These are phyloP conservation scores for Pristionchus arcanus DNA, from an alignment of 2,888 invertebrate genomes.

Conservation along the genomic window DNA sequence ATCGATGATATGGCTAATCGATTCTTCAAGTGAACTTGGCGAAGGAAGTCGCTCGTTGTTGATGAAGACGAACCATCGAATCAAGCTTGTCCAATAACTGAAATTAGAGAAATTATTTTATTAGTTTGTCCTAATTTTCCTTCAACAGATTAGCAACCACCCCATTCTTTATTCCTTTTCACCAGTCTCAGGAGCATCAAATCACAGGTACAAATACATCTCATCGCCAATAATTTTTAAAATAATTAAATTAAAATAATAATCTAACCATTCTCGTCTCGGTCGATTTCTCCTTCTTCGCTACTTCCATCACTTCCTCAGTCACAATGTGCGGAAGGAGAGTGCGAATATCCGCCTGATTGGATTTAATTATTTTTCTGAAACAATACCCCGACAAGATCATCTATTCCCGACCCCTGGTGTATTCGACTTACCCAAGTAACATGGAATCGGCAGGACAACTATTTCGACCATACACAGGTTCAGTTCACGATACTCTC, in stretches of 20 bases:
- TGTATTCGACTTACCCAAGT: background rate
- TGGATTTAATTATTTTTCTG: background rate
- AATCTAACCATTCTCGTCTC: conserved; percentile 28
- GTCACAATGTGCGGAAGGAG: conserved; percentile 37
- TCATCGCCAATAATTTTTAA: background rate
- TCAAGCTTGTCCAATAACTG: conserved; percentile 45
- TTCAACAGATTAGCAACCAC: background rate
- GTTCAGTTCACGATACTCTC: too few relatives aligned
- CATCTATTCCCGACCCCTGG: background rate
- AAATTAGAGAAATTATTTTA: background rate
- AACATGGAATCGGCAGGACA: background rate
- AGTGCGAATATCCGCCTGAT: conserved; percentile 16
- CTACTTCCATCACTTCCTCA: conserved; percentile 47
- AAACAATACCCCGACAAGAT: too few relatives aligned
- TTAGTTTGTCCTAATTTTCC: background rate
- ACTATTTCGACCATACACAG: background rate
- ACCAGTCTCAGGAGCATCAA: background rate
- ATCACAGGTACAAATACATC: background rate
- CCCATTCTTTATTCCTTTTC: background rate
- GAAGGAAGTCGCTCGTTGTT: conserved; percentile 33
- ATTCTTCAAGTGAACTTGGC: conserved; percentile 27
- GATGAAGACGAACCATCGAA: background rate
- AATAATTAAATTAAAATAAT: background rate
- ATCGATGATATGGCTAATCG: background rate
- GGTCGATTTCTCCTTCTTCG: conserved; percentile 6